phyloP scores from a whole-genome alignment of 2,113 vertebrate species.

The Pipra filicauda region DNA sequence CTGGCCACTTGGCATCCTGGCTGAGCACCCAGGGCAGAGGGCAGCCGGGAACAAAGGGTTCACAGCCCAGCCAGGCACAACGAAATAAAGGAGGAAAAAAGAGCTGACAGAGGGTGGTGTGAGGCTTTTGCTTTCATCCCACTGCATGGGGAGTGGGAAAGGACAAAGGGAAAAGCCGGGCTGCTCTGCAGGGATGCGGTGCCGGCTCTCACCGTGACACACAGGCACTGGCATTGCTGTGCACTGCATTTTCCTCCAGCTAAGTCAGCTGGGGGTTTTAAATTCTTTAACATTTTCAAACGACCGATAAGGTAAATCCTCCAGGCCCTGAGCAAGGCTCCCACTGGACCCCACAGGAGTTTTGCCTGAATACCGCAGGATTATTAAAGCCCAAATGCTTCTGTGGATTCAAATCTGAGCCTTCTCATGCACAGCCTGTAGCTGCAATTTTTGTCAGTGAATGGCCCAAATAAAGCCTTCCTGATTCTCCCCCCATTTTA shows the following conservation, averaged over 20 bases:
- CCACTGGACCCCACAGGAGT: not conserved
- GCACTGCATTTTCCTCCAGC: fast-evolving
- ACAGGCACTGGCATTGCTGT: fast-evolving
- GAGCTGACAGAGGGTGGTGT: not conserved
- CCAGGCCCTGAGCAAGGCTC: not conserved
- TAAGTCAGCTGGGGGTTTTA: not conserved
- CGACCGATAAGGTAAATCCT: not conserved
- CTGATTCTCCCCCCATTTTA: not conserved
- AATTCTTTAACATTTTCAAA: not conserved
- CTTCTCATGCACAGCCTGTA: not conserved
- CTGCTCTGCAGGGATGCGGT: fast-evolving
- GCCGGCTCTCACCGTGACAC: fast-evolving
- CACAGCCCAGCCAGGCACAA: not conserved
- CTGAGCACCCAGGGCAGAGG: not conserved
- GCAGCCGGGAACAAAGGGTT: not conserved
- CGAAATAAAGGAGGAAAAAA: not conserved
- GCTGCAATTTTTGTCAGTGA: not conserved
- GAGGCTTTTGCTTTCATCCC: not conserved
- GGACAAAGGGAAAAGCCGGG: not conserved
- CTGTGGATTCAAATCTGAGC: not conserved
- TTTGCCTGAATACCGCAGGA: not conserved
- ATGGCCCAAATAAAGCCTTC: not conserved
- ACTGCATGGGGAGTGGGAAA: not conserved
- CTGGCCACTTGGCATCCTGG: not conserved
- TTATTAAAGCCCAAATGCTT: not conserved